Base-by-base conservation (phyloP, 2,888 invertebrate genomes). In the Lochmaea crataegi region DNA sequence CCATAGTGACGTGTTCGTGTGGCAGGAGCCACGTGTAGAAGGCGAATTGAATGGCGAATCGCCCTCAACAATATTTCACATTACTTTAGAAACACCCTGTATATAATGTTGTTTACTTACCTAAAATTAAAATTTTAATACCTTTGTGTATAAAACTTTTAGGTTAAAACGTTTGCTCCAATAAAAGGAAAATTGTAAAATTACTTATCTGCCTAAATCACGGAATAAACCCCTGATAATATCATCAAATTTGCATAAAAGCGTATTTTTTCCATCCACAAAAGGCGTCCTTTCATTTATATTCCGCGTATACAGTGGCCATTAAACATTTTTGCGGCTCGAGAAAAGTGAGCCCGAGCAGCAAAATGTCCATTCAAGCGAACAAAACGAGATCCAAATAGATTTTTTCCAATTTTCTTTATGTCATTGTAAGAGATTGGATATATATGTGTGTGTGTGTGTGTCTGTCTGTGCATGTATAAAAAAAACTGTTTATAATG, bases 401-500 rank as follows among this genome's bases (percentile, higher is more conserved):
- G 76, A 69, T 75, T 67, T 76, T 75, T 74, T 74, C 65, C 71
- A 73, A 71, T 72, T 74, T 71, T 64, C 64, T 64, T n/a, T n/a
- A n/a, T 75, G 72, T 63, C 75, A 76, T 75, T 69, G 73, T 71
- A 69, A 68, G 70, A 75, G 75, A 76, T 76, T 70, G 73, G 73
- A 75, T 76, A 69, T 74, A 72, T 68, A 64, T 64, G 70, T 70
- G 73, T 71, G 71, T 76, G 71, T 74, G 74, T 68, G 67, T 64
- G 70, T 70, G 73, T 71, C 73, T 76, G 71, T 74, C 73, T 68
- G 66, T 64, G 70, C 58, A 73, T 71, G 68, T 65, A 68, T 71
- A 73, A 73, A 73, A 42, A 68, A 48, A 38, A 53, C 61, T 66
- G 66, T 75, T 74, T 74, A 73, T 75, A 65, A 68, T 77, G 76